Conservation (phyloP, 2,797 vertebrate species). For the Onychomys leucogaster region DNA sequence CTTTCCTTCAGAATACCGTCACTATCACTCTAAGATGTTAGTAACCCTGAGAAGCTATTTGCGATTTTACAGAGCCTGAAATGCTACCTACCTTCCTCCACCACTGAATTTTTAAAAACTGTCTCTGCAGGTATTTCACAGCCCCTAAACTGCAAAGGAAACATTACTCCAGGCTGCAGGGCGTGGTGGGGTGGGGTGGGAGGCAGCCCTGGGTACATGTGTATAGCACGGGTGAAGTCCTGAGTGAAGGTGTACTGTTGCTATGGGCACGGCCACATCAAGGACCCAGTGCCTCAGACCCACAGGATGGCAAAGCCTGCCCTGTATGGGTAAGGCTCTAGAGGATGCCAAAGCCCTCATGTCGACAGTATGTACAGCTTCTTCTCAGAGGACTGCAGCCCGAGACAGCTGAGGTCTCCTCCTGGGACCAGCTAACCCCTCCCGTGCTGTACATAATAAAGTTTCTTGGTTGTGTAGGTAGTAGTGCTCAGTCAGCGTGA, state of each 20-base stretch:
- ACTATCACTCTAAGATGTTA: background rate
- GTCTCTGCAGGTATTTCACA: background rate
- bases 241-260: background rate
- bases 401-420: background rate
- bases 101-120: background rate
- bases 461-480: background rate
- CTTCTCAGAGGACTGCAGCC: background rate
- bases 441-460: background rate
- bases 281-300: background rate
- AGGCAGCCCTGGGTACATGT: no score
- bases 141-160: background rate
- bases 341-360: background rate
- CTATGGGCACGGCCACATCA: background rate
- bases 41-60: background rate
- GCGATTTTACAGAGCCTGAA: background rate
- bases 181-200: background rate
- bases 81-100: background rate
- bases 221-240: background rate
- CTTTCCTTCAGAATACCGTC: constrained; percentile 31
- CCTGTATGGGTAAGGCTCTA: background rate
- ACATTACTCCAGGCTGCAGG: background rate
- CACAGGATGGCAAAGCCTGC: background rate
- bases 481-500: background rate
- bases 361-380: background rate
- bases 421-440: no score